A percentile compares a stretch with the other conserved stretches of the same genome.
phyloP scores from a whole-genome alignment of 2,888 invertebrate genomes.

The Thecocarcelia acutangulata region DNA sequence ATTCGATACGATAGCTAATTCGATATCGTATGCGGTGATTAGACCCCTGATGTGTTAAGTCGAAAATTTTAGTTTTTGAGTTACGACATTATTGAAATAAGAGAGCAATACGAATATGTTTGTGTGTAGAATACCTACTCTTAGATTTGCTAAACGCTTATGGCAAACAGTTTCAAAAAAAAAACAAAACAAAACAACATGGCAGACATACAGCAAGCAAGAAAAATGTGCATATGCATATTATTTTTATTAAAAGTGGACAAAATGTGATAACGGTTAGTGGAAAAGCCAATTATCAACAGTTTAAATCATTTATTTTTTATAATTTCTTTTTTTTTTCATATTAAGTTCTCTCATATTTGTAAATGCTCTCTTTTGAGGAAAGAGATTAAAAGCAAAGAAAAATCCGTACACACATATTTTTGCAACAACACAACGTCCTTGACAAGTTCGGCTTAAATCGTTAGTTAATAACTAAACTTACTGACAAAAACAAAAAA shows the following conservation, averaged over 20 bases:
- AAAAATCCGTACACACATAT: neutral
- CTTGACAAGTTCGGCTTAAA: slow-evolving; percentile 50
- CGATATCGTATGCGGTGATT: too few relatives aligned
- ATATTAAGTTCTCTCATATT: too few relatives aligned
- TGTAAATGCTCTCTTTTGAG: neutral
- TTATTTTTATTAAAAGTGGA: too few relatives aligned
- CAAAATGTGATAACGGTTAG: neutral
- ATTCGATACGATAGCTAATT: too few relatives aligned
- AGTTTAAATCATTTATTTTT: slow-evolving; percentile 5
- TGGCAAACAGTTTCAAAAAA: too few relatives aligned
- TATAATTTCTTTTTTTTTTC: neutral
- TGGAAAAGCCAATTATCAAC: slow-evolving; percentile 26
- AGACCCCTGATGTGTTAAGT: too few relatives aligned
- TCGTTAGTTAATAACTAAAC: slow-evolving; percentile 47
- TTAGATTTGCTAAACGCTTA: too few relatives aligned
- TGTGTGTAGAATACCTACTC: too few relatives aligned
- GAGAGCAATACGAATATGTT: too few relatives aligned
- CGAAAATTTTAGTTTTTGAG: too few relatives aligned
- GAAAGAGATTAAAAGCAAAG: neutral
- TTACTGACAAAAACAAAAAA: slow-evolving; percentile 2
- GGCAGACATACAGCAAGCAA: neutral
- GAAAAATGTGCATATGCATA: neutral
- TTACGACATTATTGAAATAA: too few relatives aligned
- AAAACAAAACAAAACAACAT: neutral
- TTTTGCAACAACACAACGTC: slow-evolving; percentile 39